Evolutionary conservation across 2,113 vertebrate species (phyloP), one percentile per base, ranked within the genome.

Genomic region (Sebastes fasciatus): DNA sequence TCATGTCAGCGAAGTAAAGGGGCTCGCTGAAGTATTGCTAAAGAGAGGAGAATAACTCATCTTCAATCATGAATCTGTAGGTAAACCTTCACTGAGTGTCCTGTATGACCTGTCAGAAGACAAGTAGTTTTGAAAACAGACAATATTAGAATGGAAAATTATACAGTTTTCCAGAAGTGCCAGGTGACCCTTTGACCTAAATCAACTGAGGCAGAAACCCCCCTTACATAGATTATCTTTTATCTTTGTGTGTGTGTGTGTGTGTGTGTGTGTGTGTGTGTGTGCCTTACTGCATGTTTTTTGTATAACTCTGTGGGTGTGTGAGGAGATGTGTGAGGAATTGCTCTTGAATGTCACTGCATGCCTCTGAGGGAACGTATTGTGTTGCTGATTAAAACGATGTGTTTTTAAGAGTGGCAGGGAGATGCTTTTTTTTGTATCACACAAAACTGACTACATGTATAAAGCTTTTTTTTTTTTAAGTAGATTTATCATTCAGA

Each of bases 161-260:
- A 90, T 72, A 63, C 89, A 88, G 84, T 51, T 82, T 92, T 87
- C 66, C 81, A 91, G 82, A 88, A 92, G 55, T 65, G 81, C 6
- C 87, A 64, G 82, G 14, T 88, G 88, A 86, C 81, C 83, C 81
- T 87, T 77, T 84, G 91, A 95, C 94, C 94, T 90, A 88, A 91
- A 91, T 95, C 89, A 94, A 85, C 91, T 90, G 91, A 95, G 80
- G 83, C 91, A 95, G 89, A 96, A 95, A 94, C 90, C 86, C 85
- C 89, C 92, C 26, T 34, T 93, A 92, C 95, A 88, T 86, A 74
- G 94, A 95, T 96, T 93, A 94, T 93, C 91, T 95, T 95, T 95
- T 16, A 62, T 57, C 40, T 52, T 3, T 40, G 11, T 19, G 16
- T 71, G 23, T 73, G 23, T 61, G 9, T 42, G 19, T 7, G 6